These are phyloP conservation scores for Chaunax sp. DNA, from an alignment of 2,797 vertebrate species.

Conservation along the genomic window DNA sequence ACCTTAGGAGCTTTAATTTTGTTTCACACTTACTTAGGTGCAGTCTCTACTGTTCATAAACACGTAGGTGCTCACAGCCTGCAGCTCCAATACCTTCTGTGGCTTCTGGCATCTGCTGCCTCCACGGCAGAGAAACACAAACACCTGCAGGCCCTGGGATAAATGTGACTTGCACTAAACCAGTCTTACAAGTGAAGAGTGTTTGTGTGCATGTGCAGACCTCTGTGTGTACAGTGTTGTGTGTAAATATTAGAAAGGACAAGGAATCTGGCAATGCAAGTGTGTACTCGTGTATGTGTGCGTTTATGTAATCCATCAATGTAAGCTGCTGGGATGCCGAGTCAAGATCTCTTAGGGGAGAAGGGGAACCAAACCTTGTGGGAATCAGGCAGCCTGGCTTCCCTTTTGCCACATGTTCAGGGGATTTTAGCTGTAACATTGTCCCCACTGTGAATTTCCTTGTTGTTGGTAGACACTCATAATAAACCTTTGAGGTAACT, in stretches of 20 bases:
- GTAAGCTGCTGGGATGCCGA: slow-evolving; percentile 49
- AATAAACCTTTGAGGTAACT: slow-evolving; percentile 54
- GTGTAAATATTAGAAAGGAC: slow-evolving; percentile 10
- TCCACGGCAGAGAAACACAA: slow-evolving; percentile 24
- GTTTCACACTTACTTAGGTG: background rate
- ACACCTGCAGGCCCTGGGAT: slow-evolving; percentile 17
- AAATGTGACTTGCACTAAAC: slow-evolving; percentile 40
- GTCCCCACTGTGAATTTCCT: slow-evolving; percentile 45
- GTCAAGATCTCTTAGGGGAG: slow-evolving; percentile 35
- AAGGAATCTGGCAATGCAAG: slow-evolving; percentile 5
- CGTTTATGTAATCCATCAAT: slow-evolving; percentile 51
- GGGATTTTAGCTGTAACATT: slow-evolving; percentile 57
- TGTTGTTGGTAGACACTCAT: slow-evolving; percentile 45
- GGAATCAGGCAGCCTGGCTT: slow-evolving; percentile 47
- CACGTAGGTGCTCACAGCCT: background rate
- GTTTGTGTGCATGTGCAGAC: slow-evolving; percentile 5
- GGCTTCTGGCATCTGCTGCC: slow-evolving; percentile 20
- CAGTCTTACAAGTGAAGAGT: slow-evolving; percentile 15
- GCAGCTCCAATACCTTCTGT: background rate
- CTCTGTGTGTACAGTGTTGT: slow-evolving; percentile 8
- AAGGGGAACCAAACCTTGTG: slow-evolving; percentile 45
- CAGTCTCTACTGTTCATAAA: slow-evolving; percentile 15
- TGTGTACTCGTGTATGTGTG: slow-evolving; percentile 8
- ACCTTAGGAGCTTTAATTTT: background rate
- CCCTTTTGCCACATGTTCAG: slow-evolving; percentile 61